Evolutionary conservation across 1,140 invertebrate genomes (phyloP).

Genomic region (Apis florea): DNA sequence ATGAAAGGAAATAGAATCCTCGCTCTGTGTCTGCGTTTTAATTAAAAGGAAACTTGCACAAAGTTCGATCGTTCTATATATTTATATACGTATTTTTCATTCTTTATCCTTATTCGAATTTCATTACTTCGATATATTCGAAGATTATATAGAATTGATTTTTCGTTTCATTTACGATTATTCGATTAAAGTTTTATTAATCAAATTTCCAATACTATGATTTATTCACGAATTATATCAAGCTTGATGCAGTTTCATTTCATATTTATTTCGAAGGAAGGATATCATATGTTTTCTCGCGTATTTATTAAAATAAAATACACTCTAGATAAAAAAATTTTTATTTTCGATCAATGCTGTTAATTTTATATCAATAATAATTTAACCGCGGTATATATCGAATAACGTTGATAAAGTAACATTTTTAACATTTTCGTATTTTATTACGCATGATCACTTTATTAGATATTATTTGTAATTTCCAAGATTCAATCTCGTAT

Average conservation of each 20-base stretch:
- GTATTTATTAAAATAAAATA: background rate
- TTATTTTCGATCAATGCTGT: background rate
- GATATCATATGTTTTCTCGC: background rate
- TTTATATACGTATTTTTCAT: background rate
- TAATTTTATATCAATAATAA: background rate
- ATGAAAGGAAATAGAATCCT: constrained; percentile 49
- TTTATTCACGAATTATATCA: constrained; percentile 51
- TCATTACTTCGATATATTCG: background rate
- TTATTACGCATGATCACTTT: background rate
- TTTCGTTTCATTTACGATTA: background rate
- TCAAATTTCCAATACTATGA: constrained; percentile 46
- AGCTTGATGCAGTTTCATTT: constrained; percentile 44
- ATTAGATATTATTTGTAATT: background rate
- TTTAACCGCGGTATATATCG: too few species aligned
- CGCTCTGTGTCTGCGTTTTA: constrained; percentile 37
- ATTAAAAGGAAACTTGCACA: constrained; percentile 57
- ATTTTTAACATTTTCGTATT: background rate
- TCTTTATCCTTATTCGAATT: background rate
- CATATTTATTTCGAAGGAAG: constrained; percentile 1
- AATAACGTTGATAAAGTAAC: too few species aligned
- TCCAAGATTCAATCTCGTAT: background rate
- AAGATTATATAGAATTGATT: background rate
- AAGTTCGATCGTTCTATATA: constrained; percentile 33
- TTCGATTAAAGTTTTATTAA: background rate
- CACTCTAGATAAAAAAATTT: background rate